A percentile compares a stretch with the other conserved stretches of the same genome.
phyloP scores from a whole-genome alignment of 2,113 vertebrate genomes.

The Nipponia nippon region DNA sequence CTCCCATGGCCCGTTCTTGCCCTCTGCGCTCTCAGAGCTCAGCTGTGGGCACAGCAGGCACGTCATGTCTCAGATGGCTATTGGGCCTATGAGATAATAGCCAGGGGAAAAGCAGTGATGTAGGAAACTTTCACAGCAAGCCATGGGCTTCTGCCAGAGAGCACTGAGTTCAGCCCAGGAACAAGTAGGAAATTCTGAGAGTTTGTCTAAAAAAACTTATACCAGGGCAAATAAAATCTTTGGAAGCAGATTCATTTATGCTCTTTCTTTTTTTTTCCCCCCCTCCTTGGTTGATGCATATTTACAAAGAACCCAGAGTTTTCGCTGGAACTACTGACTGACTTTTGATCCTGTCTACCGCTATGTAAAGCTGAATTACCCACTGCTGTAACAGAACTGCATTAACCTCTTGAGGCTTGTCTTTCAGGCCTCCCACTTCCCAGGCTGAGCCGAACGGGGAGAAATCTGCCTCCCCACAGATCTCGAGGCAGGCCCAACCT shows the following conservation, averaged over 20 bases:
- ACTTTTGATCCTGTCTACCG: background rate
- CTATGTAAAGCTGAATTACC: background rate
- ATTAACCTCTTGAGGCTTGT: background rate
- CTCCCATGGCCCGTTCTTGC: background rate
- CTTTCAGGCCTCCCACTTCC: background rate
- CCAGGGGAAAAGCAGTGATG: background rate
- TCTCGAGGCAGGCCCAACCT: accelerated
- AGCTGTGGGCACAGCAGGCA: background rate
- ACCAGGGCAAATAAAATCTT: background rate
- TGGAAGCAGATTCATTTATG: background rate
- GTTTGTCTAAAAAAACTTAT: background rate
- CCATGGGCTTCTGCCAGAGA: background rate
- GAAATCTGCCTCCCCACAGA: accelerated
- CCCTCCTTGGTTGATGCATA: background rate
- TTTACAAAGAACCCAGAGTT: background rate
- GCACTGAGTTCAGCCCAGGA: background rate
- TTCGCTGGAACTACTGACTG: background rate
- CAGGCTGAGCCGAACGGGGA: background rate
- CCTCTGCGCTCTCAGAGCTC: background rate
- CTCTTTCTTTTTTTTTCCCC: accelerated
- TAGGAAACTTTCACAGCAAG: background rate
- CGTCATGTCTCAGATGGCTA: background rate
- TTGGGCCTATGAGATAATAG: background rate
- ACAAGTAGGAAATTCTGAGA: background rate
- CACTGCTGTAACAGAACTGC: accelerated